phyloP scores from a whole-genome alignment of 2,888 invertebrate species.

The Junonia oenone region DNA sequence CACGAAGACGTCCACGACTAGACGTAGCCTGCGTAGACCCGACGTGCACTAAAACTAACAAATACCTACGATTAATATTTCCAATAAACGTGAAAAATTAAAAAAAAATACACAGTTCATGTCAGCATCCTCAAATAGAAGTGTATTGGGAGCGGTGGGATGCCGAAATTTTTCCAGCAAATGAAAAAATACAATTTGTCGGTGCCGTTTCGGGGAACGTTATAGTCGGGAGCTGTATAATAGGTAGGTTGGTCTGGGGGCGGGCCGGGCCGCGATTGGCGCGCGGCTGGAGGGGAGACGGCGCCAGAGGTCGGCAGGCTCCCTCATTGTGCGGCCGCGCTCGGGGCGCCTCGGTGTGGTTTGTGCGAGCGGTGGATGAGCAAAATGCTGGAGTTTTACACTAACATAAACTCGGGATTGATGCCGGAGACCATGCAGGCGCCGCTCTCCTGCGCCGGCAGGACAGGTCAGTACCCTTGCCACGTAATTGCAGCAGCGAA shows the following conservation, averaged over 20 bases:
- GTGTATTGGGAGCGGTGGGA: conserved; percentile 17
- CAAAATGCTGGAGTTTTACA: conserved; percentile 86
- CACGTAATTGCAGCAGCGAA: conserved; percentile 23
- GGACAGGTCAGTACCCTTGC: conserved; percentile 77
- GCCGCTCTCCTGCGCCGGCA: conserved; percentile 81
- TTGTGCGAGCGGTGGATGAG: conserved; percentile 42
- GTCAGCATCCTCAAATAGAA: conserved; percentile 1
- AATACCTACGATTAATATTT: conserved; percentile 4
- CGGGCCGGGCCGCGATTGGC: conserved; percentile 57
- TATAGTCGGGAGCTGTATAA: conserved; percentile 59
- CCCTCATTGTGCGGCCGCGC: conserved; percentile 50
- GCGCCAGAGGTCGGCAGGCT: conserved; percentile 32
- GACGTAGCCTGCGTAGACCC: no score
- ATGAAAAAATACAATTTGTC: conserved; percentile 59
- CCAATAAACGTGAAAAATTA: conserved; percentile 19
- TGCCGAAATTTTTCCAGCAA: conserved; percentile 42
- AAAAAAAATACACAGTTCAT: conserved; percentile 10
- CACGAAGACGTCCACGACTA: no score
- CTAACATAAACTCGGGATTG: conserved; percentile 81
- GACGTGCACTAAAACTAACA: neutral
- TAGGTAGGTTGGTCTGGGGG: conserved; percentile 60
- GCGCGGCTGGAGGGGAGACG: conserved; percentile 41
- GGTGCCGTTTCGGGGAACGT: conserved; percentile 53
- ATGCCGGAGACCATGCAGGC: conserved; percentile 79
- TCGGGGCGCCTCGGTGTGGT: conserved; percentile 38